A percentile compares a stretch with the other conserved stretches of the same genome.
phyloP scores from a whole-genome alignment of 1,140 invertebrate genomes.

The Drosophila punjabiensis region DNA sequence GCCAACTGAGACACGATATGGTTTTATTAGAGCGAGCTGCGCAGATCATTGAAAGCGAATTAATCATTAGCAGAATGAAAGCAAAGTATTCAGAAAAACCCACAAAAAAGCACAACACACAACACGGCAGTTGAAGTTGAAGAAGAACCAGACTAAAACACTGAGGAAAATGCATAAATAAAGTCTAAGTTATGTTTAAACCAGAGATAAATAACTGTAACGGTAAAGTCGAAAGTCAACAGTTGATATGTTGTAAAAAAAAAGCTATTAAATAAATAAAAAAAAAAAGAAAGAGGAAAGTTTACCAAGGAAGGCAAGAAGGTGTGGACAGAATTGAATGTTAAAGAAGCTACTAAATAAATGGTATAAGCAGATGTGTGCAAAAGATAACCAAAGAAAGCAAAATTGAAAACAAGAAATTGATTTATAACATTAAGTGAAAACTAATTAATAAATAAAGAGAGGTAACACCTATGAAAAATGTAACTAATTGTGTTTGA shows the following conservation, averaged over 20 bases:
- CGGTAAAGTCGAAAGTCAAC: slow-evolving; percentile 81
- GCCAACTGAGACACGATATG: slow-evolving; percentile 20
- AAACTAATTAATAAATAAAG: slow-evolving; percentile 83
- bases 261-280: slow-evolving; percentile 49
- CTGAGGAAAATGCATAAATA: slow-evolving; percentile 64
- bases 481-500: slow-evolving; percentile 52
- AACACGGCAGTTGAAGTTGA: slow-evolving; percentile 33
- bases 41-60: slow-evolving; percentile 40
- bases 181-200: slow-evolving; percentile 80
- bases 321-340: slow-evolving; percentile 58
- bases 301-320: slow-evolving; percentile 35
- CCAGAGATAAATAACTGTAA: slow-evolving; percentile 68
- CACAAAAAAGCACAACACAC: slow-evolving; percentile 29
- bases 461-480: slow-evolving; percentile 78
- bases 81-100: slow-evolving; percentile 67
- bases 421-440: slow-evolving; percentile 79
- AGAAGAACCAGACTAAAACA: slow-evolving; percentile 46
- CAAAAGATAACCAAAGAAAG: slow-evolving; percentile 77
- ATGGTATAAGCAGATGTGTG: slow-evolving; percentile 53
- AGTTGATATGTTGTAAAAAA: slow-evolving; percentile 82
- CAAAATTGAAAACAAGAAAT: slow-evolving; percentile 73
- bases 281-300: slow-evolving; percentile 38
- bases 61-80: slow-evolving; percentile 26
- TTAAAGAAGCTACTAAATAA: slow-evolving; percentile 73
- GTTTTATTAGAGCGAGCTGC: slow-evolving; percentile 8